phyloP scores from a whole-genome alignment of 1,140 invertebrate genomes.

The Sycobia sp. region DNA sequence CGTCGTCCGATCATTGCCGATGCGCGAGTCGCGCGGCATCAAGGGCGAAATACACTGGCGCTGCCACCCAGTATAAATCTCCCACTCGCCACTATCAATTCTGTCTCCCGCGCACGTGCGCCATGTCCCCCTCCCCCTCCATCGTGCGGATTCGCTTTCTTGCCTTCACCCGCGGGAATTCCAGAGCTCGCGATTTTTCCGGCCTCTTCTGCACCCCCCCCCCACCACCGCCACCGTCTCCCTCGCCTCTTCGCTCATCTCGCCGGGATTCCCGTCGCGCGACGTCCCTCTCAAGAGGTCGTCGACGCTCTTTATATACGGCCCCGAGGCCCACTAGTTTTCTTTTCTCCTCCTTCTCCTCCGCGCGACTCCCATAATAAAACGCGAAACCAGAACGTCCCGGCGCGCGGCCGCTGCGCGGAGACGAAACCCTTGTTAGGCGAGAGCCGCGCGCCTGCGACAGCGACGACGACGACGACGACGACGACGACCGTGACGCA shows the following conservation, averaged over 20 bases:
- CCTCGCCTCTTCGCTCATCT: constrained; percentile 2
- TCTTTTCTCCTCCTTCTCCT: not conserved
- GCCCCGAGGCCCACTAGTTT: not conserved
- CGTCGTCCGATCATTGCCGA: not conserved
- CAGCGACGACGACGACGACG: not conserved
- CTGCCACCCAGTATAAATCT: constrained; percentile 29
- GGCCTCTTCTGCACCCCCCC: no score
- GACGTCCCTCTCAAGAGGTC: constrained; percentile 13
- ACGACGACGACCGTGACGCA: no score
- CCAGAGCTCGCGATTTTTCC: constrained; percentile 7
- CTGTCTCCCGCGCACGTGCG: not conserved
- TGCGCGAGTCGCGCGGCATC: constrained; percentile 1
- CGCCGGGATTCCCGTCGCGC: constrained; percentile 10
- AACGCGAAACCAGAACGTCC: no score
- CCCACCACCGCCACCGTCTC: no score
- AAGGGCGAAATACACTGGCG: no score
- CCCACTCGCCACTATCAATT: constrained; percentile 1
- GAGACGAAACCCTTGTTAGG: constrained; percentile 46
- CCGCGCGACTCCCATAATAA: constrained; percentile 1
- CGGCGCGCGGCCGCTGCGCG: constrained; percentile 27
- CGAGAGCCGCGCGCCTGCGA: constrained; percentile 38
- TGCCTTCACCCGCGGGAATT: constrained; percentile 14
- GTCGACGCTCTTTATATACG: no score
- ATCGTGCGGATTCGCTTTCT: not conserved
- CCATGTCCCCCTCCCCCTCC: no score